Evolutionary conservation across 2,113 vertebrate genomes (phyloP), one percentile per base, ranked within the genome.

Genomic region (Catharus fuscescens): DNA sequence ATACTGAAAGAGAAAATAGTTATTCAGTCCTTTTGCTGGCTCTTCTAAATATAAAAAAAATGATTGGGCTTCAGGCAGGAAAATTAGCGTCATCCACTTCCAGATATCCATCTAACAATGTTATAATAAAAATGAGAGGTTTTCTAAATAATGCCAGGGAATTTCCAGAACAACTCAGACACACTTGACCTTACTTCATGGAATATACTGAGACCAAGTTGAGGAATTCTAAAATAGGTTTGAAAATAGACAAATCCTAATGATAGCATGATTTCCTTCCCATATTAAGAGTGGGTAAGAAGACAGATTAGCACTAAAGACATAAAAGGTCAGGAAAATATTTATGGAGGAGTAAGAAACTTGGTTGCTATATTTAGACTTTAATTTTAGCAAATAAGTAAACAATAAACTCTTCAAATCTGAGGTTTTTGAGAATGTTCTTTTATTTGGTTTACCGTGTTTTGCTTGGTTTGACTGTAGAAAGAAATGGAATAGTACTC

Each of bases 161-260:
- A 95, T 89, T 94, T 92, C 69, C 80, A 89, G 61, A 93, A 24
- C 0, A 1, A 36, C 25, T 92, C 42, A 92, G 59, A 61, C 8
- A 57, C 25, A 52, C 12, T 38, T 62, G 34, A 36, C 36, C 69
- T 9, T 56, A 36, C 18, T 88, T 88, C 67, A 29, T 6, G 10
- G 20, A 92, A 23, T 57, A 64, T 57, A 76, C 47, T 14, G 18
- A 36, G 32, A 74, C 42, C 18, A 71, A 83, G 25, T 38, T 73
- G 50, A 77, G 42, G 16, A 89, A 18, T 50, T 77, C 54, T 53
- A 80, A 69, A 59, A 80, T 5, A 81, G 16, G 66, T 53, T 17
- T 21, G 29, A 80, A 91, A 95, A 81, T 25, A 74, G 48, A 67
- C 2, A 18, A 62, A 47, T 67, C 23, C 5, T 62, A 66, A 47